phyloP scores from a whole-genome alignment of 2,113 vertebrate genomes.

The Protobothrops flavoviridis region DNA sequence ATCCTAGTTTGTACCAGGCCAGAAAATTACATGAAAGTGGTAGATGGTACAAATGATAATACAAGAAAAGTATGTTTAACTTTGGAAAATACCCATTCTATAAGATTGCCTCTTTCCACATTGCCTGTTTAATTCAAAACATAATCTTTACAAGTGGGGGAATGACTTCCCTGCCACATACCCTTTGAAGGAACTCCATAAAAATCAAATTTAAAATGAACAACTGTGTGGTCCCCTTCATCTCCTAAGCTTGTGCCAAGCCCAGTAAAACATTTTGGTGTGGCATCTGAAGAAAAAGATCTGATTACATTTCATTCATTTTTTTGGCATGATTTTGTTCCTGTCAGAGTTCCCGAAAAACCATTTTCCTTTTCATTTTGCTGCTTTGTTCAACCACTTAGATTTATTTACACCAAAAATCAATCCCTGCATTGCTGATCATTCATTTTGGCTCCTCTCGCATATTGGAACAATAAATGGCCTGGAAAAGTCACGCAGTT shows the following conservation, averaged over 20 bases:
- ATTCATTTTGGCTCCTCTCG: conserved; percentile 56
- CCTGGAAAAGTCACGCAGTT: conserved; percentile 55
- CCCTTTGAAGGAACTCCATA: neutral
- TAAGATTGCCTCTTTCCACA: neutral
- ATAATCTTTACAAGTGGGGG: neutral
- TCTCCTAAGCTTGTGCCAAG: conserved; percentile 22
- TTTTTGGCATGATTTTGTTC: conserved; percentile 61
- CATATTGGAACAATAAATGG: conserved; percentile 48
- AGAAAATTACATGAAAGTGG: neutral
- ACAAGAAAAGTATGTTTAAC: neutral
- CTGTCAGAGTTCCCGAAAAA: conserved; percentile 61
- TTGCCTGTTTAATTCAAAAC: neutral
- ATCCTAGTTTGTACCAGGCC: neutral
- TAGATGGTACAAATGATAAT: neutral
- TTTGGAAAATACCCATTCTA: neutral
- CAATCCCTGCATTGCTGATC: conserved; percentile 56
- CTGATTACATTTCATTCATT: conserved; percentile 63
- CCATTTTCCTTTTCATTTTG: conserved; percentile 65
- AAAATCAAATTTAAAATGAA: neutral
- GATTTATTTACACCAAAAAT: conserved; percentile 51
- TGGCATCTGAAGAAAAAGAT: conserved; percentile 50
- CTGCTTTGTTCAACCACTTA: conserved; percentile 51
- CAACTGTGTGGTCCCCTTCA: neutral
- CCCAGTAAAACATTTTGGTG: conserved; percentile 39
- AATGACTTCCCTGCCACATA: neutral